Conservation (phyloP, 2,797 vertebrate genomes). For the Telmatherina bonti region DNA sequence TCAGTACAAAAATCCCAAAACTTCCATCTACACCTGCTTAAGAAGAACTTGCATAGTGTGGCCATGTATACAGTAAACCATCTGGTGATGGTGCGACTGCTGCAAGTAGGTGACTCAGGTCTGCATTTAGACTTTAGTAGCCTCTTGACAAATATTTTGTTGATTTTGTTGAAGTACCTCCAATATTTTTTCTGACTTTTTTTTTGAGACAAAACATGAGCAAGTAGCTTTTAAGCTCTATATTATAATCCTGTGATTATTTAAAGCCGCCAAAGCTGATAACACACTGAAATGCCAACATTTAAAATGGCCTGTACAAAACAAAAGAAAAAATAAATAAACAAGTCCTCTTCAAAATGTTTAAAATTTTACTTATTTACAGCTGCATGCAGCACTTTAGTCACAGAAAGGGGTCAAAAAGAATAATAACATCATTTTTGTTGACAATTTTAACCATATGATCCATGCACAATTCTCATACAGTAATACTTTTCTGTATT, state of each 20-base stretch:
- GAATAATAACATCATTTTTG: not conserved
- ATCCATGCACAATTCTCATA: slow-evolving; percentile 21
- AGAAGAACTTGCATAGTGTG: not conserved
- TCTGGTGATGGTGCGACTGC: not conserved
- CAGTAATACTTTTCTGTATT: slow-evolving; percentile 23
- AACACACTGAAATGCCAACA: slow-evolving; percentile 7
- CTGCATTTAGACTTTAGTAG: slow-evolving; percentile 1
- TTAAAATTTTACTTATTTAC: slow-evolving; percentile 18
- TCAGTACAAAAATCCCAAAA: no score
- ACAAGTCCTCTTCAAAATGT: not conserved
- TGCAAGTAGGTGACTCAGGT: not conserved
- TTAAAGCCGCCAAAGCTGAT: not conserved
- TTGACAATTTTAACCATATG: slow-evolving; percentile 19
- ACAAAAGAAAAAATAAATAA: slow-evolving; percentile 1
- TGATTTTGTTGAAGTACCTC: slow-evolving; percentile 22
- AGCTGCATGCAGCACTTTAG: slow-evolving; percentile 21
- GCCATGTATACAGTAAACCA: not conserved
- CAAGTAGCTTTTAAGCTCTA: slow-evolving; percentile 10
- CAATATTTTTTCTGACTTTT: slow-evolving; percentile 9
- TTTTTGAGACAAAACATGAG: slow-evolving; percentile 17
- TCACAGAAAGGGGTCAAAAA: slow-evolving; percentile 31
- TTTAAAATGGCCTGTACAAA: not conserved
- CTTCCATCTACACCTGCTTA: not conserved
- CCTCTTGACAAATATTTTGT: slow-evolving; percentile 3
- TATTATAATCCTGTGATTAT: not conserved